A percentile compares a stretch with the other conserved stretches of the same genome.
These are phyloP conservation scores for Drosophila murphyi DNA, from an alignment of 1,140 invertebrate genomes.

Conservation along the genomic window DNA sequence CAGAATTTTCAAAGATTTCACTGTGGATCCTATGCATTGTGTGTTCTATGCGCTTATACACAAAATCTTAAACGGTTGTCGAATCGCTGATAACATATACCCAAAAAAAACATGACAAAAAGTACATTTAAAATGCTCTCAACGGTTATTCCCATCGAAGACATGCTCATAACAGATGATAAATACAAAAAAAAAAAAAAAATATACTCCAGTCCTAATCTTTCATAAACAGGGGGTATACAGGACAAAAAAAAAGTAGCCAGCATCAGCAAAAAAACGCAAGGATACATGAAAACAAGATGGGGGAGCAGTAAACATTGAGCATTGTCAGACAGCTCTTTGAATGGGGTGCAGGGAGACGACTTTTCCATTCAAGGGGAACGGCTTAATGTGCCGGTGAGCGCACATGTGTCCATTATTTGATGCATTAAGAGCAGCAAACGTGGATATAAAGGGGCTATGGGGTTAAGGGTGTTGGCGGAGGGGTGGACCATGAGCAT, in stretches of 20 bases:
- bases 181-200: no score
- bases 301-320: background rate
- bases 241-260: slow-evolving; percentile 2
- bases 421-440: slow-evolving; percentile 44
- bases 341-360: background rate
- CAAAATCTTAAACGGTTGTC: no score
- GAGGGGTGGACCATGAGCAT: background rate
- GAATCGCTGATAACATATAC: no score
- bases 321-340: slow-evolving; percentile 6
- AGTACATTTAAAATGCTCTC: no score
- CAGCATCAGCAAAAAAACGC: slow-evolving; percentile 1
- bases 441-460: background rate
- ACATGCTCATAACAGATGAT: no score
- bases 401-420: slow-evolving; percentile 54
- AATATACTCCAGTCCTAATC: background rate
- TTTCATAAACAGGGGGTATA: background rate
- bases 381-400: slow-evolving; percentile 51
- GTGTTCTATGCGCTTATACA: no score
- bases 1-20: no score
- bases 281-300: background rate
- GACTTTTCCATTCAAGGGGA: slow-evolving; percentile 37
- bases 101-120: no score
- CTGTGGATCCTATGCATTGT: no score
- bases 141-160: no score
- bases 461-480: background rate